Evolutionary conservation across 1,140 invertebrate genomes (phyloP), one percentile per base, ranked within the genome.

Genomic region (Cydia splendana): DNA sequence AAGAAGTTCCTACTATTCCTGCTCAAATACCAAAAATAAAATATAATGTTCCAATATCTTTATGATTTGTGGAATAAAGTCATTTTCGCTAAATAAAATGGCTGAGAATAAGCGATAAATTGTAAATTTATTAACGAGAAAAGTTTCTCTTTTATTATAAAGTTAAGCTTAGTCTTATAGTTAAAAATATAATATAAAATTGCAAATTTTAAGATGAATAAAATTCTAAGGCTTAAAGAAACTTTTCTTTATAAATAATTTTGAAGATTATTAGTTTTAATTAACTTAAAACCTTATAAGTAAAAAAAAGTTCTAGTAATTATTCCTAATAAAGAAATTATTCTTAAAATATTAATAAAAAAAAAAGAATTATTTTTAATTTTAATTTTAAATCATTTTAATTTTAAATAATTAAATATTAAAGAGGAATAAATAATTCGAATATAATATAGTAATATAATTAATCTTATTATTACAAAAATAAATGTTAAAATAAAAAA

Each of bases 31-130:
- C 95, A 90, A 96, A 96, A 83, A 96, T 94, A 90, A 96, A 96
- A 94, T 96, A 96, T 92, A 96, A 88, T 65, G 95, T 96, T 82
- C 95, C 95, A 95, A 96, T 96, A 94, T 96, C 94, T 93, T 96
- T 96, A 93, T 96, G 96, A 93, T 96, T 96, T 81, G 95, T 96
- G 78, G 95, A 96, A 88, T 93, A 95, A 81, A 96, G 81, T 90
- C 94, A 95, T 94, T n/a, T n/a, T n/a, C n/a, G n/a, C n/a, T n/a
- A n/a, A 87, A 87, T 94, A 91, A 93, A 93, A 89, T 94, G 93
- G 91, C 93, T 92, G 93, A 94, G 88, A 74, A 89, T 94, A 94
- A 89, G 93, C 89, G 77, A 88, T 94, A 94, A 90, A 94, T 89
- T 94, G 93, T 94, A 94, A 94, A 94, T 94, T 91, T 94, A 93